Evolutionary conservation across 1,140 invertebrate genomes (phyloP).

Genomic region (Ceratina calcarata): DNA sequence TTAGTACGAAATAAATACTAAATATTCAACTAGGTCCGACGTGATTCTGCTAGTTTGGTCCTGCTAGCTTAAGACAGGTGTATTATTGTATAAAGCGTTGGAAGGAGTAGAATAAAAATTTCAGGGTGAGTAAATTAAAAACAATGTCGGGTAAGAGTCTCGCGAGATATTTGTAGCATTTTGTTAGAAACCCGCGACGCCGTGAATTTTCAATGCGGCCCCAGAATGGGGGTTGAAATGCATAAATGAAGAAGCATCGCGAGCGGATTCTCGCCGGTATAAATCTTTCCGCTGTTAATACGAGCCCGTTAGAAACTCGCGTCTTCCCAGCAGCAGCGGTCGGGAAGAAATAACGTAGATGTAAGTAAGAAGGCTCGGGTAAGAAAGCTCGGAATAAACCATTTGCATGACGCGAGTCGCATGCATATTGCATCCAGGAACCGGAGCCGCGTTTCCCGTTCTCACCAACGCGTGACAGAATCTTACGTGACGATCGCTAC

Average conservation of each 20-base stretch:
- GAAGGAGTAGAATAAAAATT: too few species aligned
- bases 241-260: constrained; percentile 23
- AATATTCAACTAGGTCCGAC: too few species aligned
- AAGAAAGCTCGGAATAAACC: constrained; percentile 34
- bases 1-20: too few species aligned
- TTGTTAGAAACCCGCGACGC: not conserved
- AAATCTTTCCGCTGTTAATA: constrained; percentile 37
- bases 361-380: not conserved
- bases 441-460: constrained; percentile 2
- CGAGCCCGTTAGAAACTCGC: not conserved
- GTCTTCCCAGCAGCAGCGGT: not conserved
- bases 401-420: not conserved
- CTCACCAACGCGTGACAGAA: not conserved
- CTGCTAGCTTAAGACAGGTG: too few species aligned
- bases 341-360: constrained; percentile 3
- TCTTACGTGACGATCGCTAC: not conserved
- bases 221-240: too few species aligned
- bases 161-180: not conserved
- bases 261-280: not conserved
- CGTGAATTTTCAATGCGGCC: not conserved
- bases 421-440: constrained; percentile 21
- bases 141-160: not conserved
- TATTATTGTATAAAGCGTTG: too few species aligned
- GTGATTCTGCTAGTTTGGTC: too few species aligned
- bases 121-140: not conserved